Conservation (phyloP, 1,140 invertebrate species). For the Carposina sasakii region DNA sequence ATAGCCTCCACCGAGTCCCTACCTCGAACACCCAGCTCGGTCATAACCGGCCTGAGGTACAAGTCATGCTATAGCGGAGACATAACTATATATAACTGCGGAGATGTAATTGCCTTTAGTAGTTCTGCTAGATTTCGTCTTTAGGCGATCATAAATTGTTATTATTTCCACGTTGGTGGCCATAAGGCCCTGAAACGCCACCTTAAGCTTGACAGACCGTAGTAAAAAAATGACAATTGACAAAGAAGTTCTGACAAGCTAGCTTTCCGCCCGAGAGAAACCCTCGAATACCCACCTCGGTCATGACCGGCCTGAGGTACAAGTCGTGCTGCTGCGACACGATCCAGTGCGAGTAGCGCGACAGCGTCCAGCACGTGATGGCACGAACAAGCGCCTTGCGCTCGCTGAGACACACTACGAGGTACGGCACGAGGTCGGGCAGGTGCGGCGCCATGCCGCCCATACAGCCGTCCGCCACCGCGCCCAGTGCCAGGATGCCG, state of each 20-base stretch:
- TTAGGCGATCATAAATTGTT: no score
- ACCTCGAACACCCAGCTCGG: constrained; percentile 74
- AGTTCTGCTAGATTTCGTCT: no score
- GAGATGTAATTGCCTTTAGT: no score
- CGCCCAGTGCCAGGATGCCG: constrained; percentile 95
- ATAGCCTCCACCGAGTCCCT: no score
- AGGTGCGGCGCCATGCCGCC: constrained; percentile 97
- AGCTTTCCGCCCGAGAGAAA: no score
- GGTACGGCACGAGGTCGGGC: constrained; percentile 95
- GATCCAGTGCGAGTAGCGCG: constrained; percentile 98
- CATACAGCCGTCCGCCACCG: constrained; percentile 99
- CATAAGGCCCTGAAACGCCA: no score
- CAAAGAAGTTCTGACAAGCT: no score
- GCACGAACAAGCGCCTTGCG: constrained; percentile 97
- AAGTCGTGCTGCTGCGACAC: constrained; percentile 94
- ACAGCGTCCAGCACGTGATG: constrained; percentile 99
- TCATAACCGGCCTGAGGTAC: constrained; percentile 96
- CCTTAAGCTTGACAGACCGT: no score
- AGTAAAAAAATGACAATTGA: no score
- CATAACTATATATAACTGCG: no score
- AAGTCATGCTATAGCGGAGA: no score
- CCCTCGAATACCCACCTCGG: constrained; percentile 74
- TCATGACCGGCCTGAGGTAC: constrained; percentile 96
- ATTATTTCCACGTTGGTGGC: no score
- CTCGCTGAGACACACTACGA: constrained; percentile 93